Base-by-base conservation (phyloP, 2,113 vertebrate species). In the Paracanthobrama guichenoti region DNA sequence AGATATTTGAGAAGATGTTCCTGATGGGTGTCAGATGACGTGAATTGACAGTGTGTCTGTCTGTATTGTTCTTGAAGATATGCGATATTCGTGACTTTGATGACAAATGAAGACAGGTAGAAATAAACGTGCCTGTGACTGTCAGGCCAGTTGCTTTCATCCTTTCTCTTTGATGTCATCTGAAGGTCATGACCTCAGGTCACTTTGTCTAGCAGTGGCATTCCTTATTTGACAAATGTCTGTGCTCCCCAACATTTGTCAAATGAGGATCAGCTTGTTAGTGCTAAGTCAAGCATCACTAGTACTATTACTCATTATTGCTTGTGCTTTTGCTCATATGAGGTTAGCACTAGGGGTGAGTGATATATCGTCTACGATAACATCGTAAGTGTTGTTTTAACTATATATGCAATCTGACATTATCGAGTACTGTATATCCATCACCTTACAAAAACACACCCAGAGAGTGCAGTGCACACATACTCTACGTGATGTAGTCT, bases 21-120 rank as follows among this genome's bases (percentile, higher is more conserved):
- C 9, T 50, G 16, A 57, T n/a, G 46, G 13, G 46, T n/a, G 59
- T 60, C 28, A 50, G 28, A 16, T 50, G 22, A 12, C 53, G 0
- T 55, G 53, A 55, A 20, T 8, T 55, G 46, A 39, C 16, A 48
- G 57, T 35, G 39, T 3, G 24, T 73, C 22, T 50, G 55, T 83
- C 39, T n/a, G 18, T 74, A 44, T 60, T 79, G 57, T 79, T 62
- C 42, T 50, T 2, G 39, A 75, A 62, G 42, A 83, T 46, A n/a
- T 2, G 2, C 50, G 55, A 83, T 64, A 50, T 26, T 62, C 22
- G 2, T 11, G 57, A 31, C 11, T 75, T 83, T 73, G 73, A 72
- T 64, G 74, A 79, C 28, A 82, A 72, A 87, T 67, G 80, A 83
- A 77, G 83, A 82, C 83, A 35, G 20, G 42, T 26, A 31, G 66